Conservation (phyloP, 2,113 vertebrate species). For the Todiramphus saurophagus region DNA sequence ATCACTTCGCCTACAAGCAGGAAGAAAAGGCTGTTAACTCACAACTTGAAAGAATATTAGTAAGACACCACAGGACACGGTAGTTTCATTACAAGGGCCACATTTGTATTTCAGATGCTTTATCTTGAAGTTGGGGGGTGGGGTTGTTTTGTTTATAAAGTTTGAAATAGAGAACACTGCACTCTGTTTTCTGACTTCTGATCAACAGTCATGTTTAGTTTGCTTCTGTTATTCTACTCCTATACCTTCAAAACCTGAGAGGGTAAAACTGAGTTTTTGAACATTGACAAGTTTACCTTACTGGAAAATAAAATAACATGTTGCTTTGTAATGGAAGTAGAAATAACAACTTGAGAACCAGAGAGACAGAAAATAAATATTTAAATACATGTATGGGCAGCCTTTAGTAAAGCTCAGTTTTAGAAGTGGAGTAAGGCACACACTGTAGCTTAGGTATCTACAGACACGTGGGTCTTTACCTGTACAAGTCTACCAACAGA, state of each 20-base stretch:
- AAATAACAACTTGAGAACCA: not conserved
- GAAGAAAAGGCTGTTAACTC: not conserved
- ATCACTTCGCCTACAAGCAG: slow-evolving; percentile 80
- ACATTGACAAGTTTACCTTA: not conserved
- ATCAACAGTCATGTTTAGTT: not conserved
- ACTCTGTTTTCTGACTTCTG: not conserved
- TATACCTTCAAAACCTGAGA: not conserved
- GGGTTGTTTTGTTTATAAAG: not conserved
- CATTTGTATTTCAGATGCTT: not conserved
- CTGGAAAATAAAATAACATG: too few relatives aligned
- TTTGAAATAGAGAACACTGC: not conserved
- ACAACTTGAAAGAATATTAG: not conserved
- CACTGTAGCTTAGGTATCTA: not conserved
- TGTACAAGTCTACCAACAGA: not conserved
- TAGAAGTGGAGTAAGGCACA: not conserved
- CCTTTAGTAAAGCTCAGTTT: not conserved
- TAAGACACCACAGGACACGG: accelerated
- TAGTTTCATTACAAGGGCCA: not conserved
- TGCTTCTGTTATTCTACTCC: not conserved
- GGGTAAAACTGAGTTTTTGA: not conserved
- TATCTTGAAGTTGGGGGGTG: not conserved
- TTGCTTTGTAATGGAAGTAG: not conserved
- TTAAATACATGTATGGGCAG: not conserved
- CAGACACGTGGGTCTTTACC: not conserved
- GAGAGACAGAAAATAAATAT: not conserved